Evolutionary conservation across 2,888 invertebrate species (phyloP), one percentile per base, ranked within the genome.

Genomic region (Dilophus febrilis): DNA sequence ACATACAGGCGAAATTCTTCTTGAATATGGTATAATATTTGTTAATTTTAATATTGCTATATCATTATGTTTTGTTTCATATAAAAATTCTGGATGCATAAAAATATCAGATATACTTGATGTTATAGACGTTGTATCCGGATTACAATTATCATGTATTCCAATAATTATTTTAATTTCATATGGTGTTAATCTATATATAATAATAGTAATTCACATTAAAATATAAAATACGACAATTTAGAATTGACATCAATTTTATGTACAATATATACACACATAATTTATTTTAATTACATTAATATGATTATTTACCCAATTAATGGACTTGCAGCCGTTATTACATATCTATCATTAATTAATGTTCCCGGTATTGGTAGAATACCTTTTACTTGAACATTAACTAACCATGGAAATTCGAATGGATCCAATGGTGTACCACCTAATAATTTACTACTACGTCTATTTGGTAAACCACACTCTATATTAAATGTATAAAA

Each of bases 311-410:
- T 42, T 49, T 53, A 72, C 71, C 66, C 64, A 37, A 65, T 49
- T 3, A 73, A 47, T 43, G 59, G 61, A 28, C 66, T 64, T 1
- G 72, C 71, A 6, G 70, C 63, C 12, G 72, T 71, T 26, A 74
- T 45, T 6, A 74, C 57, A 48, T 72, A 72, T 49, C 63, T 64
- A 51, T 72, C 68, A 44, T 71, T 71, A 46, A 74, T 68, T 38
- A 74, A 50, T 16, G 67, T 62, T 6, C 64, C 61, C 17, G 66
- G 53, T 2, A 64, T 66, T 18, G 71, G 55, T 72, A 72, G 72
- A 1, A 71, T 71, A 53, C 33, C 35, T 18, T 40, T 12, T 22
- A 40, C 17, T 8, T 13, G 7, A 28, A 40, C 27, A 13, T 29
- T 17, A 10, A n/a, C 35, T 12, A 40, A 13, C 40, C 40, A 40